Conservation (phyloP, 2,888 invertebrate genomes). For the Abrostola tripartita region DNA sequence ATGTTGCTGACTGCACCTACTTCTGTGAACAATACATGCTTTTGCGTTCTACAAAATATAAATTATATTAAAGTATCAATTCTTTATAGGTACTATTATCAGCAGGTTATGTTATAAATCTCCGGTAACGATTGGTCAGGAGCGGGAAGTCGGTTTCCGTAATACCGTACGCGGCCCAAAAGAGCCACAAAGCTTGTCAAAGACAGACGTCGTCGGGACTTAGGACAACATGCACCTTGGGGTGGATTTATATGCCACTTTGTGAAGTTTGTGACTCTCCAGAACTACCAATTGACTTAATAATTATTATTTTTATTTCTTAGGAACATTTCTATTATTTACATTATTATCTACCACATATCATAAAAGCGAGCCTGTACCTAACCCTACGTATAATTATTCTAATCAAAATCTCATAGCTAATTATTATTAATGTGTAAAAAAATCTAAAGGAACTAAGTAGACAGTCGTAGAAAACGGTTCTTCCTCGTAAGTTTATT, state of each 20-base stretch:
- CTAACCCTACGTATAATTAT: too few species aligned
- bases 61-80: background rate
- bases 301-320: constrained; percentile 3
- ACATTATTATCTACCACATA: background rate
- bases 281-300: background rate
- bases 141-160: constrained; percentile 32
- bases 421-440: too few species aligned
- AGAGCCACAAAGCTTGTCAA: constrained; percentile 46
- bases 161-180: constrained; percentile 23
- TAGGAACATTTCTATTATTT: background rate
- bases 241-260: constrained; percentile 41
- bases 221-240: constrained; percentile 23
- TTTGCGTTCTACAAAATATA: too few species aligned
- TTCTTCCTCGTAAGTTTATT: too few species aligned
- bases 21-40: too few species aligned
- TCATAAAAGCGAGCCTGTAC: too few species aligned
- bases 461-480: too few species aligned
- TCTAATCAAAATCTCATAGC: too few species aligned
- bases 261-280: constrained; percentile 9
- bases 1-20: too few species aligned
- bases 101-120: constrained; percentile 36
- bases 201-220: constrained; percentile 37
- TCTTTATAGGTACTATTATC: background rate
- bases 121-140: constrained; percentile 26
- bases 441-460: too few species aligned